Conservation (phyloP, 1,140 invertebrate species). For the Drosophila santomea region DNA sequence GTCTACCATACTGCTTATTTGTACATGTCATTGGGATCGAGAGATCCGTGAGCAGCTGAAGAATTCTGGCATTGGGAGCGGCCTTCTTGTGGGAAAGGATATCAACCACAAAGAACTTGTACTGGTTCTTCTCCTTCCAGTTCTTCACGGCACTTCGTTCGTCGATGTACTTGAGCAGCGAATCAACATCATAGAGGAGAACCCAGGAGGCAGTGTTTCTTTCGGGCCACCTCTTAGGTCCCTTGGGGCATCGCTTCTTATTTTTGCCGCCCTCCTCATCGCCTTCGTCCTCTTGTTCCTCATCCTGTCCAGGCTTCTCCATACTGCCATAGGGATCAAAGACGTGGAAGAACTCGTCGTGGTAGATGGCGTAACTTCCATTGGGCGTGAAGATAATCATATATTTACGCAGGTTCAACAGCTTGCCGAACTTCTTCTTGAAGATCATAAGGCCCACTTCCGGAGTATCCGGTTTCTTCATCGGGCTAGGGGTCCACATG, state of each 20-base stretch:
- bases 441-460: slow-evolving; percentile 29
- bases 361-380: slow-evolving; percentile 86
- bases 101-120: slow-evolving; percentile 72
- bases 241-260: slow-evolving; percentile 57
- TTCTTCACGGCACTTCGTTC: slow-evolving; percentile 41
- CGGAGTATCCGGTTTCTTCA: slow-evolving; percentile 7
- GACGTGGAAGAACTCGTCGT: slow-evolving; percentile 86
- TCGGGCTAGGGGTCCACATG: slow-evolving; percentile 31
- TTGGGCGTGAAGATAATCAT: slow-evolving; percentile 86
- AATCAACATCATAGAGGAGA: slow-evolving; percentile 68
- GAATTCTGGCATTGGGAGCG: slow-evolving; percentile 62
- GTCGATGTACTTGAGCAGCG: slow-evolving; percentile 66
- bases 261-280: slow-evolving; percentile 47
- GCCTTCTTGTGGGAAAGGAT: slow-evolving; percentile 74
- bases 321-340: slow-evolving; percentile 86
- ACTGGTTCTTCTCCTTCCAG: slow-evolving; percentile 66
- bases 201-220: slow-evolving; percentile 81
- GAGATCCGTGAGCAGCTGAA: slow-evolving; percentile 74
- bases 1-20: slow-evolving; percentile 57
- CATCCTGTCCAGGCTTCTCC: slow-evolving; percentile 50
- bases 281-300: slow-evolving; percentile 39
- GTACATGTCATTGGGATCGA: slow-evolving; percentile 71
- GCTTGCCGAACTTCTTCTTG: slow-evolving; percentile 58
- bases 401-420: slow-evolving; percentile 82
- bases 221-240: slow-evolving; percentile 64